Evolutionary conservation across 2,888 invertebrate species (phyloP), one percentile per base, ranked within the genome.

Genomic region (Lasioglossum oenotherae): DNA sequence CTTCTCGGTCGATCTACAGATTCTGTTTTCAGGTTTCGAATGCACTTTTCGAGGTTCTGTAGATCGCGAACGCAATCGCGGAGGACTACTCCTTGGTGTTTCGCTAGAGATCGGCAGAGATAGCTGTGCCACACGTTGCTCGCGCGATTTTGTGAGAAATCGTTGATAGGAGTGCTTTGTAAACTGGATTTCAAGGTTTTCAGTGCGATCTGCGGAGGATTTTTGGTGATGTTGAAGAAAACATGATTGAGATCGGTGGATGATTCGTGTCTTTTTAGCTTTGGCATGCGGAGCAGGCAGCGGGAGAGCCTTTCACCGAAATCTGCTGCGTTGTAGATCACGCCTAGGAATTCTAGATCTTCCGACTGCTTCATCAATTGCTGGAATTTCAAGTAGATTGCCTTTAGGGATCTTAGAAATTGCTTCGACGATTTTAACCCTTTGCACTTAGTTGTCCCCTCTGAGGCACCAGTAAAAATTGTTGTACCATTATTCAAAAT

Each of bases 41-140:
- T 0, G 38, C 93, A 93, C 19, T 60, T 71, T 0, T 86, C 81
- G 16, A 92, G 73, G 0, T 74, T 60, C 69, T 74, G 80, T 0
- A 92, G n/a, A 44, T 91, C 87, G 0, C 12, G 44, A 6, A 92
- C 81, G 83, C 93, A 93, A 27, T 87, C 67, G 1, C 71, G 46
- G 78, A 82, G 88, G n/a, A 71, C 35, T 12, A 38, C 14, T 44
- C 10, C 53, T 23, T 44, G 14, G n/a, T 82, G 60, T 19, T 78
- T 76, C 1, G 46, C 41, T 19, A 86, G n/a, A 0, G 86, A 69
- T 19, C 86, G 82, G 82, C 93, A 93, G 23, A 90, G 41, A 1
- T 89, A 72, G 6, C 79, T 80, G 8, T 90, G 80, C 67, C 88
- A 84, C 72, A 84, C 64, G 19, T 78, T 86, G 53, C n/a, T 81